Evolutionary conservation across 2,888 invertebrate species (phyloP), one percentile per base, ranked within the genome.

Genomic region (Gryllus longicercus): DNA sequence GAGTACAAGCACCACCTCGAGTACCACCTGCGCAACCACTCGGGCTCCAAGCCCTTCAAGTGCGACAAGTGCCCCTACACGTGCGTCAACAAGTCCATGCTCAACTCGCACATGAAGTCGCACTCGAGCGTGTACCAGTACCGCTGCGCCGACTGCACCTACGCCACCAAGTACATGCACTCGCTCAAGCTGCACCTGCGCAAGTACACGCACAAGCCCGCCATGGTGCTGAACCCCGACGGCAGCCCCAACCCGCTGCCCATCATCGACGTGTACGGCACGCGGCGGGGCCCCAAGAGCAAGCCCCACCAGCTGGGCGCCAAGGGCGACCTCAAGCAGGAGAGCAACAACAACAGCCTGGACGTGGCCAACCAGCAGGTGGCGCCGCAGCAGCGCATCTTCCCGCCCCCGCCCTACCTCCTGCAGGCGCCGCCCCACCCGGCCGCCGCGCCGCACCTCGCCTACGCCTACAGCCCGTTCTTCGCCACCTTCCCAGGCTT

Each of bases 71-170:
- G 98, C 86, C 90, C 91, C 23, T 97, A 97, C 85, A 91, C 93
- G 0, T 98, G 98, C 86, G 97, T 98, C n/a, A 98, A 97, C 88
- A 97, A 98, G 87, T 98, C 98, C 0, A 99, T 99, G 99, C 90
- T 99, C 80, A 99, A 97, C 88, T 98, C 97, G 0, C 99, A 99
- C 86, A 91, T 97, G 86, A 99, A 99, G 86, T 97, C 96, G 0
- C 99, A 99, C 87, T 95, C 95, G 0, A 94, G 93, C 83, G 90
- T 97, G 1, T 97, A 97, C 85, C 97, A 96, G 86, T 98, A 96
- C 87, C 91, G 96, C 74, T 99, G 99, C 86, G 90, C 93, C 0
- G 94, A 97, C 86, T 99, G 99, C 87, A 93, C 93, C 80, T 99
- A 99, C 86, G 97, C 96, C 11, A 98, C 98, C 38, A 99, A 99